Evolutionary conservation across 1,140 invertebrate species (phyloP).

Genomic region (Melipona quadrifasciata): DNA sequence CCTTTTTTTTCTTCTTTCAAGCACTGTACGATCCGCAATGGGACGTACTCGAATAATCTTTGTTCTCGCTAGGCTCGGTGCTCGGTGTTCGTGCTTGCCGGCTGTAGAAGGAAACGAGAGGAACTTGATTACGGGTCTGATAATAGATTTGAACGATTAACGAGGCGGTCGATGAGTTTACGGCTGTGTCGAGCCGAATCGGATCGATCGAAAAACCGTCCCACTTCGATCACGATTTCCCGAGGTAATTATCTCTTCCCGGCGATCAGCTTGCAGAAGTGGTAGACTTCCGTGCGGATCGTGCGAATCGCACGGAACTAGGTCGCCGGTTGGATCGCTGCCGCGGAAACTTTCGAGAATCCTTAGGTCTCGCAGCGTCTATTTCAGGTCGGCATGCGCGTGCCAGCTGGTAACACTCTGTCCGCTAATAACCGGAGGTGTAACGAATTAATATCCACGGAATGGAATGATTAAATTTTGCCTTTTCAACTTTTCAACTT

Average conservation of each 20-base stretch:
- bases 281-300: slow-evolving; percentile 17
- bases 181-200: not conserved
- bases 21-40: not conserved
- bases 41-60: not conserved
- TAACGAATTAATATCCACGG: slow-evolving; percentile 38
- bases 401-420: slow-evolving; percentile 40
- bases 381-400: slow-evolving; percentile 13
- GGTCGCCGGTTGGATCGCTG: slow-evolving; percentile 33
- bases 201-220: slow-evolving; percentile 22
- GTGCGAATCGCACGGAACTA: slow-evolving; percentile 21
- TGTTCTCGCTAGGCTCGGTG: not conserved
- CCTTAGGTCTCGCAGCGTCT: slow-evolving; percentile 1
- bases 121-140: not conserved
- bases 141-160: not conserved
- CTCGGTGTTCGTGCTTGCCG: not conserved
- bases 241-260: slow-evolving; percentile 30
- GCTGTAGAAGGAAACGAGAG: not conserved
- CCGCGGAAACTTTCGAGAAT: slow-evolving; percentile 43
- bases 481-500: slow-evolving; percentile 8
- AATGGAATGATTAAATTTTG: slow-evolving; percentile 33
- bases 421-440: slow-evolving; percentile 19
- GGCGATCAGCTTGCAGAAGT: slow-evolving; percentile 4
- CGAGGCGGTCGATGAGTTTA: not conserved
- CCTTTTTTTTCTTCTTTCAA: not conserved
- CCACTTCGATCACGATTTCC: slow-evolving; percentile 31